Evolutionary conservation across 2,797 vertebrate species (phyloP).

Genomic region (Coregonus sp.): DNA sequence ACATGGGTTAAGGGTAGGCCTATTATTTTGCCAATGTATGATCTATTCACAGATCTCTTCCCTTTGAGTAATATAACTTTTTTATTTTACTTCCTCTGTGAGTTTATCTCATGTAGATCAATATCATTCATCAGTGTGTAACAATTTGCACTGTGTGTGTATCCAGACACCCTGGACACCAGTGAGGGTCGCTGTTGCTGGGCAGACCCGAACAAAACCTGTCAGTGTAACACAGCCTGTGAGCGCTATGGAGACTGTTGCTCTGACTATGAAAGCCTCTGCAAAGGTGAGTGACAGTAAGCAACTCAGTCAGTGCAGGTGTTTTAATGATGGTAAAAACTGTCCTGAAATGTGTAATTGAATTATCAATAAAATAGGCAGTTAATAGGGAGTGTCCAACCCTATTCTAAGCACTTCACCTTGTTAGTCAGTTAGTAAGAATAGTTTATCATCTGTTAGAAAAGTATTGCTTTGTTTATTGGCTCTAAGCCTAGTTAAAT

Average conservation of each 20-base stretch:
- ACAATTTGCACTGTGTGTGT: constrained; percentile 15
- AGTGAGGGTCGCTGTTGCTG: constrained; percentile 64
- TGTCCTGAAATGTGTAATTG: not conserved
- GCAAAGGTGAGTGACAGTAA: constrained; percentile 49
- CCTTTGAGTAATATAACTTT: not conserved
- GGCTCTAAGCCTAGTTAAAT: not conserved
- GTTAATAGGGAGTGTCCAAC: no score
- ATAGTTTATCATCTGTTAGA: not conserved
- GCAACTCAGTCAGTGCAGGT: not conserved
- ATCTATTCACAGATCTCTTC: no score
- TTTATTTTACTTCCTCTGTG: not conserved
- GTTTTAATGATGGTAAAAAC: not conserved
- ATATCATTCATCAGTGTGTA: not conserved
- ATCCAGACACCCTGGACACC: constrained; percentile 60
- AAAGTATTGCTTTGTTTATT: not conserved
- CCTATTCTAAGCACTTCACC: no score
- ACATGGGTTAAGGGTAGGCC: no score
- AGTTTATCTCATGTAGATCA: no score
- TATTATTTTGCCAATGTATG: no score
- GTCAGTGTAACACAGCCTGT: constrained; percentile 70
- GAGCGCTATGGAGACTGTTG: constrained; percentile 67
- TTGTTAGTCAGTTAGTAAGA: not conserved
- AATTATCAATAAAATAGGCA: no score
- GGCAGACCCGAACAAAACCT: constrained; percentile 55
- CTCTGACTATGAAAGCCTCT: constrained; percentile 55